These are phyloP conservation scores for Pseudoips prasinana DNA, from an alignment of 2,888 invertebrate genomes.

Conservation along the genomic window DNA sequence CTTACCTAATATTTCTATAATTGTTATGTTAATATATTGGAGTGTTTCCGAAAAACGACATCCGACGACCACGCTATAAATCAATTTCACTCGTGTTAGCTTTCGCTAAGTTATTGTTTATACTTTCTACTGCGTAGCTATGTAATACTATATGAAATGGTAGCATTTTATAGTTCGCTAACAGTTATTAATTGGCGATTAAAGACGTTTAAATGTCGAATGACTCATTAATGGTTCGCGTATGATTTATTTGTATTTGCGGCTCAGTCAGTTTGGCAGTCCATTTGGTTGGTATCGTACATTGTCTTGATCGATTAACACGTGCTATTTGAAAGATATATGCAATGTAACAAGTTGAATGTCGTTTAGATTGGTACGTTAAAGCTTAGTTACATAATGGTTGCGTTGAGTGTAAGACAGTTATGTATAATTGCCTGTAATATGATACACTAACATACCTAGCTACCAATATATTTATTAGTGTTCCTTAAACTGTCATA, in stretches of 20 bases:
- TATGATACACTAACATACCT: background rate
- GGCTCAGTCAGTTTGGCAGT: slow-evolving; percentile 15
- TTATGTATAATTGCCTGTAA: background rate
- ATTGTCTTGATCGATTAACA: slow-evolving; percentile 6
- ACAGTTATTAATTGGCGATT: slow-evolving; percentile 59
- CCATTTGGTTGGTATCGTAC: slow-evolving; percentile 19
- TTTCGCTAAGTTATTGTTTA: slow-evolving; percentile 79
- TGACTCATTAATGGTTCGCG: slow-evolving; percentile 40
- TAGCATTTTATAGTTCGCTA: slow-evolving; percentile 65
- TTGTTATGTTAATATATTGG: slow-evolving; percentile 74
- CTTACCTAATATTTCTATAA: slow-evolving; percentile 69
- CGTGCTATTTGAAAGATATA: background rate
- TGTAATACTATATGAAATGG: slow-evolving; percentile 64
- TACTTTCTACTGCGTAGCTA: slow-evolving; percentile 71
- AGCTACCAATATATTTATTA: background rate
- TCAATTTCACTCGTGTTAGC: slow-evolving; percentile 76
- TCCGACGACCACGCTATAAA: slow-evolving; percentile 63
- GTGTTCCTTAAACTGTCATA: background rate
- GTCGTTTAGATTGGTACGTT: too few relatives aligned
- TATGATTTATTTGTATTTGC: slow-evolving; percentile 38
- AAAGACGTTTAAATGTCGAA: slow-evolving; percentile 45
- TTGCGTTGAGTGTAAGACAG: slow-evolving; percentile 3
- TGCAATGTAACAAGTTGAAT: background rate
- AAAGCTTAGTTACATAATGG: slow-evolving; percentile 11
- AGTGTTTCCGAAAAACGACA: slow-evolving; percentile 75